phyloP scores from a whole-genome alignment of 2,797 vertebrate species.

The Streptopelia turtur region DNA sequence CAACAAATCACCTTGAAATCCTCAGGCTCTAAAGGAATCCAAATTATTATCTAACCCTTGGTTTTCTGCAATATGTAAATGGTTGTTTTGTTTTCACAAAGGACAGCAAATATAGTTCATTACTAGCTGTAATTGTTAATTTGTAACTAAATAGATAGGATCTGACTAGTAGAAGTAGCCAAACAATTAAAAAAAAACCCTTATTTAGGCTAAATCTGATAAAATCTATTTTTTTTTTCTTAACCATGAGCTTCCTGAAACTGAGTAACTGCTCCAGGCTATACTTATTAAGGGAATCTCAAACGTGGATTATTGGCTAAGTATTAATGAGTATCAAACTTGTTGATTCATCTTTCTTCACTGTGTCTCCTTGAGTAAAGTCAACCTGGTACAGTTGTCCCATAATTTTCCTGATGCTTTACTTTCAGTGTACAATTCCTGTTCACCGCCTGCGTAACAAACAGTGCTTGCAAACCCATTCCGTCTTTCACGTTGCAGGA shows the following conservation, averaged over 20 bases:
- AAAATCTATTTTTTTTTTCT: conserved; percentile 10
- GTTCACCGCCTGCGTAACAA: neutral
- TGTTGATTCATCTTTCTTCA: neutral
- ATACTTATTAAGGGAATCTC: neutral
- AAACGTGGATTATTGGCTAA: neutral
- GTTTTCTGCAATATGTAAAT: neutral
- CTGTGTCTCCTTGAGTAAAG: neutral
- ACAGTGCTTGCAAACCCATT: neutral
- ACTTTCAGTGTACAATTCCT: neutral
- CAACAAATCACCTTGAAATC: neutral
- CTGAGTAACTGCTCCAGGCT: neutral
- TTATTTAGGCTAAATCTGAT: conserved; percentile 47
- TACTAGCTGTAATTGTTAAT: conserved; percentile 18
- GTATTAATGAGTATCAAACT: neutral
- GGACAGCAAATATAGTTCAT: neutral
- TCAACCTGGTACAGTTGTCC: neutral
- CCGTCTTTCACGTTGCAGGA: conserved; percentile 27
- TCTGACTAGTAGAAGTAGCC: neutral
- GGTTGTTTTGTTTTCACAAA: neutral
- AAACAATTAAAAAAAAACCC: neutral
- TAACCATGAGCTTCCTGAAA: conserved; percentile 8
- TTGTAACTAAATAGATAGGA: conserved; percentile 35
- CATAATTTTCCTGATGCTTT: neutral
- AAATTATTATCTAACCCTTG: neutral
- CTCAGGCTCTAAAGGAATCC: neutral